A percentile compares a stretch with the other conserved stretches of the same genome.
These are phyloP conservation scores for Cyprinodon variegatus DNA, from an alignment of 2,113 vertebrate genomes.

Conservation along the genomic window DNA sequence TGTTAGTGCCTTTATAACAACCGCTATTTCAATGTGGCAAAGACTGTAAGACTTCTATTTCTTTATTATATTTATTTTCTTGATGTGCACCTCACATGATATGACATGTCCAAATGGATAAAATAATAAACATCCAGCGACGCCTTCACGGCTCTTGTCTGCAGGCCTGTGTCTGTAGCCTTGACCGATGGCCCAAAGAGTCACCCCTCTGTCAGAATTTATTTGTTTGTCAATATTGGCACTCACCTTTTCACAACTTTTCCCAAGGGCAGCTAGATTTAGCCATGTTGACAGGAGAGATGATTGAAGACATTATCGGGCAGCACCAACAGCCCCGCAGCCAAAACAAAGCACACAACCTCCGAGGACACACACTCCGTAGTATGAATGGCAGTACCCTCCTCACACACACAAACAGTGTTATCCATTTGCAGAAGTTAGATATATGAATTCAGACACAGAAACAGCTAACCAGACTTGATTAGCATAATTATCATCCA, in stretches of 20 bases:
- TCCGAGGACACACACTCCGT: conserved; percentile 1
- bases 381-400: conserved; percentile 54
- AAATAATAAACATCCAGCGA: conserved; percentile 50
- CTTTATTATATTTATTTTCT: background rate
- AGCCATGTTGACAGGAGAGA: conserved; percentile 76
- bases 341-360: conserved; percentile 75
- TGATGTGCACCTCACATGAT: conserved; percentile 7
- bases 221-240: conserved; percentile 83
- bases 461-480: conserved; percentile 27
- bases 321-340: conserved; percentile 75
- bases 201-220: conserved; percentile 76
- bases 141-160: conserved; percentile 52
- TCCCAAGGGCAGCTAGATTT: conserved; percentile 82
- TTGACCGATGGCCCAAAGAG: conserved; percentile 75
- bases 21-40: background rate
- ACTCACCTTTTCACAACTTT: conserved; percentile 81
- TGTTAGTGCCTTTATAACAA: background rate
- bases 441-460: conserved; percentile 48
- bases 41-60: background rate
- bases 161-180: conserved; percentile 62
- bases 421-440: conserved; percentile 11
- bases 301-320: conserved; percentile 83
- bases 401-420: conserved; percentile 1
- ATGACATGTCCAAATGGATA: conserved; percentile 13
- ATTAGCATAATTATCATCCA: conserved; percentile 65